phyloP scores from a whole-genome alignment of 2,888 invertebrate species.

The Drosophila algonquin region DNA sequence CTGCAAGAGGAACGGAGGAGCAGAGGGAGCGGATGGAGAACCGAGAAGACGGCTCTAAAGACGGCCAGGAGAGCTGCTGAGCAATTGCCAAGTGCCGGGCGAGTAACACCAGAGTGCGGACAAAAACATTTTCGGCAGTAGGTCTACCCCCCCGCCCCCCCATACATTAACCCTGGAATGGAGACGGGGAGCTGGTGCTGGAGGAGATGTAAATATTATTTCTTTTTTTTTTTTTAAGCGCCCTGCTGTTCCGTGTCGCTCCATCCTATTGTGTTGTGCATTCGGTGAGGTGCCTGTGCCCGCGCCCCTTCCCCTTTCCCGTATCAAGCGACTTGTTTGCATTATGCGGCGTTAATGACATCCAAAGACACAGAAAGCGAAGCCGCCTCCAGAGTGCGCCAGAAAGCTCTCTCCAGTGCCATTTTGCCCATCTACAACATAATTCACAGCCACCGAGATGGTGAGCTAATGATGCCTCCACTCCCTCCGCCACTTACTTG shows the following conservation, averaged over 20 bases:
- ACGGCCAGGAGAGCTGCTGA: constrained; percentile 36
- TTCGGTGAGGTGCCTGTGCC: constrained; percentile 43
- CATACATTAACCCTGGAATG: constrained; percentile 50
- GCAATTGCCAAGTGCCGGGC: constrained; percentile 65
- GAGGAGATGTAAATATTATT: constrained; percentile 40
- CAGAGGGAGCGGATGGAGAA: constrained; percentile 7
- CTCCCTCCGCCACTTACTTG: constrained; percentile 51
- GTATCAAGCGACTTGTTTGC: constrained; percentile 53
- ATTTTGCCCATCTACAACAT: constrained; percentile 17
- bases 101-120: constrained; percentile 56
- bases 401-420: constrained; percentile 6
- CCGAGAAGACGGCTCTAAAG: constrained; percentile 30
- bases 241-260: constrained; percentile 50
- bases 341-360: constrained; percentile 72
- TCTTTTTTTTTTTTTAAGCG: constrained; percentile 64
- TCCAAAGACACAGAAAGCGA: constrained; percentile 25
- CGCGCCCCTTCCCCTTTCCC: neutral
- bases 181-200: constrained; percentile 25
- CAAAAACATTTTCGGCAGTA: constrained; percentile 73
- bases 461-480: constrained; percentile 47
- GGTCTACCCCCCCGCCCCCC: constrained; percentile 28
- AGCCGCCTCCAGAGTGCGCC: neutral
- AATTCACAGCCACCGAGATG: constrained; percentile 38
- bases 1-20: constrained; percentile 40
- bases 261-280: constrained; percentile 50